Evolutionary conservation across 2,797 vertebrate species (phyloP).

Genomic region (Lepus oiostolus): DNA sequence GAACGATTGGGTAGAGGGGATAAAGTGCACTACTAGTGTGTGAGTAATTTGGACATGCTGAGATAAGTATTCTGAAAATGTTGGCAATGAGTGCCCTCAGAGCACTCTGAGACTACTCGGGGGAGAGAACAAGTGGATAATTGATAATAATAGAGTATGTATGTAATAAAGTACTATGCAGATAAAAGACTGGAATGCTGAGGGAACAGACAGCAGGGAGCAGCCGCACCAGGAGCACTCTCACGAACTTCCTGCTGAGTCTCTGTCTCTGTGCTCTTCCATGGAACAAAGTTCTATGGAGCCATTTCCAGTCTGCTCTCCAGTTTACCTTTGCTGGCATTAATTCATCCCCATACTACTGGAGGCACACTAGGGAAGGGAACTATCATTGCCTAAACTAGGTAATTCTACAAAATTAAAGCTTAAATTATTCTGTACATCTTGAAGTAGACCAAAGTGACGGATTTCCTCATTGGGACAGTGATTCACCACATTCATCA

Average conservation of each 20-base stretch:
- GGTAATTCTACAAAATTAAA: background rate
- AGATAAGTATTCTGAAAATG: background rate
- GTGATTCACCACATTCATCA: background rate
- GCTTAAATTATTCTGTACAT: background rate
- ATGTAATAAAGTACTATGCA: accelerated
- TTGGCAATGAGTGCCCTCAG: background rate
- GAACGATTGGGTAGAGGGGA: background rate
- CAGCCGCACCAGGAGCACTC: background rate
- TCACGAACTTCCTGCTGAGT: background rate
- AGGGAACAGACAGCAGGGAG: background rate
- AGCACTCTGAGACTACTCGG: background rate
- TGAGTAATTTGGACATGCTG: background rate
- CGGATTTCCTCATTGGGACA: background rate
- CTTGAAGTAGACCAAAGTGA: background rate
- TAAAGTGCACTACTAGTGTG: background rate
- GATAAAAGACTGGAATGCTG: too few species aligned
- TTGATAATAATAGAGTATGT: accelerated
- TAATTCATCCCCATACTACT: background rate
- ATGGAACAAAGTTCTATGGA: background rate
- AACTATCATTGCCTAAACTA: background rate
- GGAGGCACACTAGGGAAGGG: background rate
- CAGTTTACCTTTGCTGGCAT: background rate
- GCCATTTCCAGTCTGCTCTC: background rate
- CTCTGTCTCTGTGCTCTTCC: background rate
- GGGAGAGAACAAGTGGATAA: background rate